These are phyloP conservation scores for Hyaena hyaena DNA, from an alignment of 2,113 vertebrate genomes.

Conservation along the genomic window DNA sequence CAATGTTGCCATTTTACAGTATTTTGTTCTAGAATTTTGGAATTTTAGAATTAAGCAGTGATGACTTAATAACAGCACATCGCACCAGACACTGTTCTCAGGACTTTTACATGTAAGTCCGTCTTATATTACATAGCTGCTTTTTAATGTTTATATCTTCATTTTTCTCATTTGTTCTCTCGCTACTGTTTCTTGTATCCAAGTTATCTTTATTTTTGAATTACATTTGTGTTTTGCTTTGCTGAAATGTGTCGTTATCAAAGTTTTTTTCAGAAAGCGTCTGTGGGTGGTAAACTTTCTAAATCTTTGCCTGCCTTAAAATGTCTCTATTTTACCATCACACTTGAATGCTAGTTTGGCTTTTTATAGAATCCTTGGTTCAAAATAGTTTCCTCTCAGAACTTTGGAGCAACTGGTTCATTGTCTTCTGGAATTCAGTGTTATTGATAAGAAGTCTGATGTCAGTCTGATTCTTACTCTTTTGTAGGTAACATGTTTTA, in stretches of 20 bases:
- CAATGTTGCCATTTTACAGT: background rate
- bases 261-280: background rate
- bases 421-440: constrained; percentile 1
- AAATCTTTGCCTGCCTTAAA: constrained; percentile 17
- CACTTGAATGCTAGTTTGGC: background rate
- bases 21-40: background rate
- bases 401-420: background rate
- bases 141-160: background rate
- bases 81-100: background rate
- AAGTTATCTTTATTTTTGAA: constrained; percentile 43
- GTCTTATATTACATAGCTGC: background rate
- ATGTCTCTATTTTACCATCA: constrained; percentile 6
- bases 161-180: background rate
- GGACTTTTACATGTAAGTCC: background rate
- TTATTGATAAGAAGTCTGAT: constrained; percentile 2
- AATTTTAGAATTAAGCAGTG: background rate
- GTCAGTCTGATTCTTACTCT: background rate
- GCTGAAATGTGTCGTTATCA: background rate
- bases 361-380: constrained; percentile 17
- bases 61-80: background rate
- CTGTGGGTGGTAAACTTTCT: background rate
- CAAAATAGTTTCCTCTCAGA: constrained; percentile 22
- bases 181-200: background rate
- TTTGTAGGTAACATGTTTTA: background rate
- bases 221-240: constrained; percentile 30